Base-by-base conservation (phyloP, 2,113 vertebrate species). In the Ovis canadensis region DNA sequence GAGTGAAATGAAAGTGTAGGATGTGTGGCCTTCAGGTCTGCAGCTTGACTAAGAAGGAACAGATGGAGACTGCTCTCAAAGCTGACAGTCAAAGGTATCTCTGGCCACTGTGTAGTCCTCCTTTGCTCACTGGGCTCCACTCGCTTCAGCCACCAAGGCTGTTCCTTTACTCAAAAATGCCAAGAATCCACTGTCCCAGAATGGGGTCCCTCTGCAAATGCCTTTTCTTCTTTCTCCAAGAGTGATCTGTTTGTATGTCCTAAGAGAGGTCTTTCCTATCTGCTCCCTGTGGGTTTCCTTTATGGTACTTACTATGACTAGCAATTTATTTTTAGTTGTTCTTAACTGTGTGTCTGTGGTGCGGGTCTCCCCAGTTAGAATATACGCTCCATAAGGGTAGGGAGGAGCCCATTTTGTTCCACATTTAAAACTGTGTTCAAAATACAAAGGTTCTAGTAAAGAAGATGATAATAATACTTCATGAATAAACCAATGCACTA, bases 401-500 rank as follows among this genome's bases (percentile, higher is more conserved):
- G 25, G 31, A n/a, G 11, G 3, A 31, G 14, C 43, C 50, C 48
- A 6, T 82, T 43, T 77, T 29, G 17, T 59, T 74, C 74, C 48
- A 12, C 11, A 82, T 71, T 71, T 71, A 86, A 74, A 86, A 59
- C 27, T 88, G 29, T 50, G 36, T 31, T 90, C 36, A 21, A 21
- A 45, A 31, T 31, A 90, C 27, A 57, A 82, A 82, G 36, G 60
- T 36, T 86, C 54, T 57, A 82, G 52, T 3, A 59, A 80, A 94
- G 74, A 77, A 71, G 29, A 52, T 52, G 82, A 50, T 6, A 31
- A 4, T 27, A 54, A 23, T 2, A 74, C n/a, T 57, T 77, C 62
- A 52, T 81, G 48, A 85, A 85, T 55, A 25, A 93, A 92, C 59
- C 67, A 64, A 57, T 33, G n/a, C 48, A 25, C 60, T 55, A 84